phyloP scores from a whole-genome alignment of 1,140 invertebrate species.

The Drosophila ficusphila region DNA sequence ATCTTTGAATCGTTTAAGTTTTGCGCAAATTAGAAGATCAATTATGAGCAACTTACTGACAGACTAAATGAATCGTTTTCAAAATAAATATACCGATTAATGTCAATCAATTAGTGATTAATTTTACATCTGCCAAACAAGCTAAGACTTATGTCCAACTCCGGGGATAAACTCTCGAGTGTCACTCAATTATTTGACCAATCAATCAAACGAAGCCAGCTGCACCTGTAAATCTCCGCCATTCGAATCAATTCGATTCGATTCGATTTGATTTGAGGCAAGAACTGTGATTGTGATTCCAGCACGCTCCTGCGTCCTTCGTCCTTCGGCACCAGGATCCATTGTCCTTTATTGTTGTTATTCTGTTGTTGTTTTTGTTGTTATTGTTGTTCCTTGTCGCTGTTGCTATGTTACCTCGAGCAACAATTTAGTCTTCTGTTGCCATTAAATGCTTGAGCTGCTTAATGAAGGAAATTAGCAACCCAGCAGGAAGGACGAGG shows the following conservation, averaged over 20 bases:
- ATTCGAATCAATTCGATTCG: neutral
- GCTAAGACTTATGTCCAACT: too few species aligned
- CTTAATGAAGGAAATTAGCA: conserved; percentile 77
- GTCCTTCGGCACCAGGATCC: neutral
- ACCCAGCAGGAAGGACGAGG: conserved; percentile 15
- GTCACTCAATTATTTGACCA: conserved; percentile 5
- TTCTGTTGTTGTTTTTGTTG: conserved; percentile 20
- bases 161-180: neutral
- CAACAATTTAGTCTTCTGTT: conserved; percentile 70
- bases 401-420: conserved; percentile 40
- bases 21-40: too few species aligned
- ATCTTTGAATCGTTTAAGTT: too few species aligned
- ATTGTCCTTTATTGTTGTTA: conserved; percentile 3
- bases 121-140: neutral
- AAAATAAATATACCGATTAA: neutral
- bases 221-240: neutral
- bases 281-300: neutral
- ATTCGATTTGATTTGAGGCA: too few species aligned
- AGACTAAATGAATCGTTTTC: neutral
- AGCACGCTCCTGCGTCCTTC: neutral
- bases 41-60: neutral
- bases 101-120: neutral
- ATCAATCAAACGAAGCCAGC: conserved; percentile 6
- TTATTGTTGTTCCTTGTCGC: conserved; percentile 18
- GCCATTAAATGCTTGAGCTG: conserved; percentile 69